phyloP scores from a whole-genome alignment of 2,888 invertebrate genomes.

The Drosophila differens region DNA sequence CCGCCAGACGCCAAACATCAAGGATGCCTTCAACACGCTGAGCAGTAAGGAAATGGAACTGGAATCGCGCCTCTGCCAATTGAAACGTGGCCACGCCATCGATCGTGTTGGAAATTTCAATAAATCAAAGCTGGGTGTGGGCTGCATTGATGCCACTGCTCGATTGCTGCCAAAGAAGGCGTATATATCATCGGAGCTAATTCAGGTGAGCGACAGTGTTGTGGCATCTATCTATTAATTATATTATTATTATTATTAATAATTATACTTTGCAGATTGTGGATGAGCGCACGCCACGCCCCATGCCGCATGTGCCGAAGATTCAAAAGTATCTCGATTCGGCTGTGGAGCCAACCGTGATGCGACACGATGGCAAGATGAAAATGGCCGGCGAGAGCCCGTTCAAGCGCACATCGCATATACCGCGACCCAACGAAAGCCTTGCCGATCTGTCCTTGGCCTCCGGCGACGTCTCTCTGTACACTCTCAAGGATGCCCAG shows the following conservation, averaged over 20 bases:
- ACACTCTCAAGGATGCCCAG: slow-evolving; percentile 85
- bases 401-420: slow-evolving; percentile 33
- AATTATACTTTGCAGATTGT: slow-evolving; percentile 67
- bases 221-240: not conserved
- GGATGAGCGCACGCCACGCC: slow-evolving; percentile 82
- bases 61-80: slow-evolving; percentile 68
- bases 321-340: slow-evolving; percentile 82
- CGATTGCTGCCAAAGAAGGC: slow-evolving; percentile 83
- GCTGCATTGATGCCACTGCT: slow-evolving; percentile 37
- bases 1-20: slow-evolving; percentile 58
- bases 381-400: slow-evolving; percentile 63
- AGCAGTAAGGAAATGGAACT: slow-evolving; percentile 74
- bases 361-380: slow-evolving; percentile 84
- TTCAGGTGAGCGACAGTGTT: slow-evolving; percentile 75
- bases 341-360: slow-evolving; percentile 81
- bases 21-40: slow-evolving; percentile 57
- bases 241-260: slow-evolving; percentile 15
- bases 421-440: slow-evolving; percentile 69
- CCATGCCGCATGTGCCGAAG: slow-evolving; percentile 83
- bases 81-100: slow-evolving; percentile 1
- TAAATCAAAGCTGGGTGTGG: slow-evolving; percentile 2
- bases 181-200: slow-evolving; percentile 82
- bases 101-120: slow-evolving; percentile 14
- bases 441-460: slow-evolving; percentile 84
- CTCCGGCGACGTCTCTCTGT: slow-evolving; percentile 85